A percentile compares a stretch with the other conserved stretches of the same genome.
Conservation (phyloP, 2,888 invertebrate genomes). For the Cephus runcator region DNA sequence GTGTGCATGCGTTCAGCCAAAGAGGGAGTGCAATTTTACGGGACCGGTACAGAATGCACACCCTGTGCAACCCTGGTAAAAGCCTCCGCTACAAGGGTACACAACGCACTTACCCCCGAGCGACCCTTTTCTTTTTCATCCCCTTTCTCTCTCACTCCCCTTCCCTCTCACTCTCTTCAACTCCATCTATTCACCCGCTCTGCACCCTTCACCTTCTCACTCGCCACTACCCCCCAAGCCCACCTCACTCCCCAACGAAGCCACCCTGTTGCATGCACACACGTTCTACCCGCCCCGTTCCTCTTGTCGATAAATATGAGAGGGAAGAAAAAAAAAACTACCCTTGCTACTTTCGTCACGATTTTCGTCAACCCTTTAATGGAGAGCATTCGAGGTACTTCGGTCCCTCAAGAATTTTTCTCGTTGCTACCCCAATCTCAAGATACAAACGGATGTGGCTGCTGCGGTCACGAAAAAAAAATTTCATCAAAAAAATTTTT, state of each 20-base stretch:
- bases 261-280: not conserved
- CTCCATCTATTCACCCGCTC: not conserved
- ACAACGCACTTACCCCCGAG: slow-evolving; percentile 49
- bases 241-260: not conserved
- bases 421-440: not conserved
- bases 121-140: slow-evolving; percentile 29
- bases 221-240: not conserved
- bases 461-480: not conserved
- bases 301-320: not conserved
- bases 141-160: slow-evolving; percentile 1
- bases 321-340: not conserved
- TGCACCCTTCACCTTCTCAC: not conserved
- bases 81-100: slow-evolving; percentile 40
- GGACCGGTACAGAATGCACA: slow-evolving; percentile 10
- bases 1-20: slow-evolving; percentile 5
- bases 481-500: not conserved
- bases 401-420: not conserved
- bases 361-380: not conserved
- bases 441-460: not conserved
- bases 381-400: not conserved
- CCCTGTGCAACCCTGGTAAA: slow-evolving; percentile 36
- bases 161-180: not conserved
- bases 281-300: not conserved
- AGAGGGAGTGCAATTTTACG: slow-evolving; percentile 51
- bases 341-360: not conserved